phyloP scores from a whole-genome alignment of 2,797 vertebrate genomes.

The Urophycis tenuis region DNA sequence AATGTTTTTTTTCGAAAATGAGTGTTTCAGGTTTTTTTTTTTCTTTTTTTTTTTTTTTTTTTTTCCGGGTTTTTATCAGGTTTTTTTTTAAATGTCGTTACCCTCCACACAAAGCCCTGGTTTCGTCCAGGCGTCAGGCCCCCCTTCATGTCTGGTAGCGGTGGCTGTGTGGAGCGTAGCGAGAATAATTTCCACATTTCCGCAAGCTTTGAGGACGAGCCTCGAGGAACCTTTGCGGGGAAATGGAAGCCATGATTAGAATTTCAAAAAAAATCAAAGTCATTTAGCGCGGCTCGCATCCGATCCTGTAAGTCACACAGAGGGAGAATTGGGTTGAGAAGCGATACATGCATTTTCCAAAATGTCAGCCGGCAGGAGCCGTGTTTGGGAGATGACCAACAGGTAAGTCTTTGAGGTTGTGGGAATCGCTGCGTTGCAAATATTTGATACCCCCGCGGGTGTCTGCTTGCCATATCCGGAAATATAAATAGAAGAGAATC shows the following conservation, averaged over 20 bases:
- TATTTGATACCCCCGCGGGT: conserved; percentile 67
- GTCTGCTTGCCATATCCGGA: conserved; percentile 71
- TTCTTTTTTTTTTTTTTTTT: not conserved
- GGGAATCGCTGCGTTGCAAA: conserved; percentile 67
- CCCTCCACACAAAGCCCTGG: not conserved
- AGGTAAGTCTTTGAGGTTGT: conserved; percentile 64
- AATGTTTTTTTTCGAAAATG: not conserved
- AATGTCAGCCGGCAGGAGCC: conserved; percentile 46
- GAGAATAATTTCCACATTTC: conserved; percentile 37
- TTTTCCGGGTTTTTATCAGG: no score
- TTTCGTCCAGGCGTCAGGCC: not conserved
- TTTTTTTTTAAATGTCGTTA: no score
- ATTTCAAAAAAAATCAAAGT: conserved; percentile 46
- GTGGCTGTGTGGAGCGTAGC: conserved; percentile 12
- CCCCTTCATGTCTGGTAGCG: not conserved
- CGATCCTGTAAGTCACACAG: conserved; percentile 24
- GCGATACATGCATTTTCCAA: conserved; percentile 41
- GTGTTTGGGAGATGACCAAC: conserved; percentile 50
- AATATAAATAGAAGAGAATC: conserved; percentile 71
- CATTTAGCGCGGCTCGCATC: conserved; percentile 34
- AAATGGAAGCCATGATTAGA: conserved; percentile 55
- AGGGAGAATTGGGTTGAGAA: conserved; percentile 22
- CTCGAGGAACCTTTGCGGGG: conserved; percentile 35
- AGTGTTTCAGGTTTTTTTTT: not conserved
- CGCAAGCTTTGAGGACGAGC: conserved; percentile 54